Evolutionary conservation across 2,113 vertebrate genomes (phyloP), one percentile per base, ranked within the genome.

Genomic region (Platycercus adscitus): DNA sequence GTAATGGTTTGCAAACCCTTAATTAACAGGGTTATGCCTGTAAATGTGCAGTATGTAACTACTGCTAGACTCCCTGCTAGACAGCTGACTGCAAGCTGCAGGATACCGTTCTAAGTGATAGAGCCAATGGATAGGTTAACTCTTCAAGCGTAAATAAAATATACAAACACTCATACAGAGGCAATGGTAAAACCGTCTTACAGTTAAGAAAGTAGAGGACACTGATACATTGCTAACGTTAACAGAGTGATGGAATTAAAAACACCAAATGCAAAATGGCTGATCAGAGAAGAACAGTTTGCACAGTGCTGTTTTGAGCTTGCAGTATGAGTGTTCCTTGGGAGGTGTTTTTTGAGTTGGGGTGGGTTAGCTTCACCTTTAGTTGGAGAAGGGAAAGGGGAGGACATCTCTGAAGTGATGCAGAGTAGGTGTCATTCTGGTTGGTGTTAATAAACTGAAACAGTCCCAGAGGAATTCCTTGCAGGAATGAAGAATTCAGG

Each of bases 61-160:
- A 58, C 49, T 33, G 10, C 28, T 66, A 46, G 61, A 66, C 28
- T 63, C 37, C 77, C 50, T 76, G 91, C 58, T 72, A 88, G 66
- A 61, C 79, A 55, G 80, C 49, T 50, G 61, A 86, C 73, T 89
- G 49, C 47, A 90, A 93, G 66, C 89, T 3, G 14, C 9, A 50
- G 75, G 46, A 28, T 53, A 26, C 78, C 43, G 23, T 41, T 78
- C 47, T 55, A 68, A 79, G n/a, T 26, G 71, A 64, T 65, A 71
- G 68, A 91, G 31, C 68, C 93, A 89, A 46, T 28, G 76, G 76
- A 64, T 60, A 53, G 31, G 86, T 83, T 75, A 95, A 60, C 56
- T 71, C 52, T 78, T 92, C 61, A 26, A 89, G 63, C 28, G 46
- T 93, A 70, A 96, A 86, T 88, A 81, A 93, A 91, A 93, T 71